Percentiles rank a stretch among this genome's conserved stretches.
phyloP scores from a whole-genome alignment of 2,888 invertebrate species.

The Phyllotreta cruciferae region DNA sequence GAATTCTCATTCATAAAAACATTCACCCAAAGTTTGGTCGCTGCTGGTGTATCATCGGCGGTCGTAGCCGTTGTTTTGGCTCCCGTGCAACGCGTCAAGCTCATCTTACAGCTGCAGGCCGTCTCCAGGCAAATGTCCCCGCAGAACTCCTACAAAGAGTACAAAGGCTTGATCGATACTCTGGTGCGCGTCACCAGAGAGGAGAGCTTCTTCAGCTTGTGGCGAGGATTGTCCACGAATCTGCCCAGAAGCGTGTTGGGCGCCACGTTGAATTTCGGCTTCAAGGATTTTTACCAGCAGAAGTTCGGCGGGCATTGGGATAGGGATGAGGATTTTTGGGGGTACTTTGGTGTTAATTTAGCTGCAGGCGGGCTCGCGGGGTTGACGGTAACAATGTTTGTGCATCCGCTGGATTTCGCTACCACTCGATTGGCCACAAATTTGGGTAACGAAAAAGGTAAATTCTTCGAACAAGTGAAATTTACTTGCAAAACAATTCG shows the following conservation, averaged over 20 bases:
- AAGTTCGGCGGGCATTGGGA: constrained; percentile 19
- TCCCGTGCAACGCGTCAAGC: neutral
- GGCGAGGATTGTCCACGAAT: constrained; percentile 81
- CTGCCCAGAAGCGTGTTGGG: constrained; percentile 80
- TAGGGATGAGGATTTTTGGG: neutral
- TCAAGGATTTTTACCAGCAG: constrained; percentile 79
- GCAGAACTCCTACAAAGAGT: constrained; percentile 3
- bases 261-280: constrained; percentile 78
- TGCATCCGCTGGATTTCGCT: constrained; percentile 69
- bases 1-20: no score
- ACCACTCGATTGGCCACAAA: constrained; percentile 51
- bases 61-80: neutral
- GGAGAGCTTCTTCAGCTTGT: constrained; percentile 72
- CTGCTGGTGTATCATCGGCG: neutral
- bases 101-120: neutral
- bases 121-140: neutral
- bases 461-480: constrained; percentile 69
- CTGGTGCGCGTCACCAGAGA: constrained; percentile 72
- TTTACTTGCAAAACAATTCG: constrained; percentile 66
- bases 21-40: no score
- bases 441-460: constrained; percentile 42
- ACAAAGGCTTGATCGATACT: constrained; percentile 65
- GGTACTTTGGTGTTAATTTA: neutral
- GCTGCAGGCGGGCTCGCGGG: constrained; percentile 73
- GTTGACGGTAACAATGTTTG: constrained; percentile 76